Evolutionary conservation across 2,113 vertebrate genomes (phyloP), one percentile per base, ranked within the genome.

Genomic region (Mohoua ochrocephala): DNA sequence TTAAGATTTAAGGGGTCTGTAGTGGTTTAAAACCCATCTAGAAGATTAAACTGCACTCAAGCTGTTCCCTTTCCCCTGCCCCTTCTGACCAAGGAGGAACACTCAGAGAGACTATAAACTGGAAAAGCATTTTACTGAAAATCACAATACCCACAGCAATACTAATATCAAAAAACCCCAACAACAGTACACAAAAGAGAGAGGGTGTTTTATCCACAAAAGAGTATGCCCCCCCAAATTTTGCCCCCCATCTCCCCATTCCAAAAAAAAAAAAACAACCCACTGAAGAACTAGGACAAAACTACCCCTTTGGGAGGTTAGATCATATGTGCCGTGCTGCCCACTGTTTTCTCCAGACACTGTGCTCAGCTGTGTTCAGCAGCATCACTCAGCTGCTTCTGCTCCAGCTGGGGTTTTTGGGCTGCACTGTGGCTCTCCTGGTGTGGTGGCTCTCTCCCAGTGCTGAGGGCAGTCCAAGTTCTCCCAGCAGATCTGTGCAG

Each of bases 391-490:
- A 67, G 35, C 50, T 56, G 30, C 33, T 15, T n/a, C 47, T 57
- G 30, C 52, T 42, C 44, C 21, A 24, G 24, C 19, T 56, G n/a
- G 15, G 31, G 23, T 2, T 50, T 56, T 35, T 30, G 35, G 35
- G 44, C 24, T 57, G 13, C 30, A 12, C 60, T 49, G 50, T 24
- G 13, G 10, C 49, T 47, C 22, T 64, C 18, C 9, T 23, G 49
- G 15, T 23, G 18, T 23, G 24, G 21, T 54, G 57, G 14, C n/a
- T 47, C 20, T 64, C 30, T 65, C 24, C 30, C 20, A 11, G 13
- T 9, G 42, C 42, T 30, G 30, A 21, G 35, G 19, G 15, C 19
- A 56, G n/a, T 12, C 50, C 0, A 0, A 12, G 4, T 16, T 57
- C 42, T n/a, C 23, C 42, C 2, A 6, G 24, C n/a, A 49, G 15